Evolutionary conservation across 2,888 invertebrate genomes (phyloP).

Genomic region (Neoascia interrupta): DNA sequence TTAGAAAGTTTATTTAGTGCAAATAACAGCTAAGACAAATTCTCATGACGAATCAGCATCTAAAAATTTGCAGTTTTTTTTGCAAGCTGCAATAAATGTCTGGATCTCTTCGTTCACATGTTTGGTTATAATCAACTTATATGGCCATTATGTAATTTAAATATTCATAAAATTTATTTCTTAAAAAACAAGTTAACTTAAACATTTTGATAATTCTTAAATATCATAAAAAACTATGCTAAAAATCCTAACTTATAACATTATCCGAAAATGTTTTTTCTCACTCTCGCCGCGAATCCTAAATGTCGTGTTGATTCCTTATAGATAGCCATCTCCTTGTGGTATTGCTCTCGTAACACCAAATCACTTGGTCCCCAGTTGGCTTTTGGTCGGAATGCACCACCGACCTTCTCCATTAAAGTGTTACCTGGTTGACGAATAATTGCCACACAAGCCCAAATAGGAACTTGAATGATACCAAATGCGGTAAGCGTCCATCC

Average conservation of each 20-base stretch:
- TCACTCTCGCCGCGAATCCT: constrained; percentile 74
- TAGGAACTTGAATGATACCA: constrained; percentile 81
- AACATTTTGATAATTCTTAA: not conserved
- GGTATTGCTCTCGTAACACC: constrained; percentile 81
- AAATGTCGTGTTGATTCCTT: constrained; percentile 71
- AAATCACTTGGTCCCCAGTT: constrained; percentile 83
- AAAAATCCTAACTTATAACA: not conserved
- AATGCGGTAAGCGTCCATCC: constrained; percentile 81
- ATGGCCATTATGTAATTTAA: too few species aligned
- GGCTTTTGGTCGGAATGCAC: constrained; percentile 80
- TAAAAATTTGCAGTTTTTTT: too few species aligned
- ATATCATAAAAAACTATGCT: constrained; percentile 39
- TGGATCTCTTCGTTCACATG: too few species aligned
- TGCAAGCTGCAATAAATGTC: too few species aligned
- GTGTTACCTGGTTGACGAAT: constrained; percentile 75
- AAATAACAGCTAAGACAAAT: too few species aligned
- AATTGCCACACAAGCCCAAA: constrained; percentile 77
- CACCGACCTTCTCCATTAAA: constrained; percentile 76
- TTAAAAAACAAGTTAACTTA: constrained; percentile 35
- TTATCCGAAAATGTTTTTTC: constrained; percentile 76
- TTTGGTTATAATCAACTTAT: too few species aligned
- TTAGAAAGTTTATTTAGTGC: too few species aligned
- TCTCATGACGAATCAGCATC: too few species aligned
- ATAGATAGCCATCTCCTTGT: constrained; percentile 76
- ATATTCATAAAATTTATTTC: too few species aligned